Base-by-base conservation (phyloP, 2,888 invertebrate genomes). In the Argyra leucocephala region DNA sequence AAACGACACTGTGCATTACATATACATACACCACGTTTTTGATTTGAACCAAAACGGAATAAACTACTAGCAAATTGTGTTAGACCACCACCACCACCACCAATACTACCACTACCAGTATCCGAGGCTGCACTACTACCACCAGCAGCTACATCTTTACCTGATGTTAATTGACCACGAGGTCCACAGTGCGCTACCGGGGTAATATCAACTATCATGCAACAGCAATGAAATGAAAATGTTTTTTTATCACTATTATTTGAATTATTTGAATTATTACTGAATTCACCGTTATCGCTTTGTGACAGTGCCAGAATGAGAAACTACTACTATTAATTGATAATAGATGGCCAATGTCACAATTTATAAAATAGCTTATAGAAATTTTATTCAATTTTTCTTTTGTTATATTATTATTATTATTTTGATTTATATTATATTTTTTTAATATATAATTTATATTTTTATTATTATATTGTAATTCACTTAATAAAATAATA, bases 121-220 rank as follows among this genome's bases (percentile, higher is more conserved):
- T 79, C 77, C 76, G 79, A 78, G 75, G 80, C 77, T 74, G 80
- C 78, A 72, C 76, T 75, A 59, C 58, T 58, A 58, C 58, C 23
- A 69, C 77, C 78, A 76, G 78, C 78, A 75, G 78, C 76, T 78
- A 80, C 77, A 76, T 79, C 78, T 75, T 80, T 77, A 74, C 80
- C 78, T 72, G 77, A 76, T 73, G 77, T 78, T 77, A 78, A 72
- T 72, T 61, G 24, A 26, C n/a, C 21, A 26, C 76, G 78, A 75
- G 75, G 75, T 76, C 77, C 73, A 76, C 76, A 74, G 76, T 78
- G 76, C 65, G 72, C 71, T 72, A 79, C 80, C 73, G 80, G 80
- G 73, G 80, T 80, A 75, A 80, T 80, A 76, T 80, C 79, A 74
- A 80, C 80, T 75, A 80, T 79, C 78, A 80, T 80, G 77, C 80